A percentile compares a stretch with the other conserved stretches of the same genome.
Evolutionary conservation across 2,113 vertebrate species (phyloP).

Genomic region (Cinclus mexicanus): DNA sequence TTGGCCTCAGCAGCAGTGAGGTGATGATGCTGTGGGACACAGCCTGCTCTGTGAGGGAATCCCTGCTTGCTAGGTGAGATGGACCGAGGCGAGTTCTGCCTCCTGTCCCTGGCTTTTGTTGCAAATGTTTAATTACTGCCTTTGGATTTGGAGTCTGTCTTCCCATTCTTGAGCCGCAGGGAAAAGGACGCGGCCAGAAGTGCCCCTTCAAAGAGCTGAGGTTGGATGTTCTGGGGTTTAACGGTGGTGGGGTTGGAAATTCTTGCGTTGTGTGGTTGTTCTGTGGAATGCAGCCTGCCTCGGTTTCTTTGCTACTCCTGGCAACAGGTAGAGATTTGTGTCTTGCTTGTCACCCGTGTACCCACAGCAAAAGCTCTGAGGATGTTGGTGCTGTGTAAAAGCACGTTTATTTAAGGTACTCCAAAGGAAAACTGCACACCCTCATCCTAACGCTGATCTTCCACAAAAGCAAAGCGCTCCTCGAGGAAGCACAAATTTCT

Average conservation of each 20-base stretch:
- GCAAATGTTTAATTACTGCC: not conserved
- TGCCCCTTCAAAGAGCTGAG: not conserved
- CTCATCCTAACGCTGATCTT: not conserved
- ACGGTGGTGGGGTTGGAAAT: not conserved
- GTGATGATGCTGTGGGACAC: not conserved
- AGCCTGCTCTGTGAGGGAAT: not conserved
- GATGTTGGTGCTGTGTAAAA: not conserved
- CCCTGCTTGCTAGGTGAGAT: not conserved
- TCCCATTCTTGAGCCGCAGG: not conserved
- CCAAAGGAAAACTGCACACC: not conserved
- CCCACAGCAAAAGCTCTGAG: not conserved
- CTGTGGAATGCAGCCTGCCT: rapidly evolving
- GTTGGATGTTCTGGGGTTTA: not conserved
- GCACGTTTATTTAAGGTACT: not conserved
- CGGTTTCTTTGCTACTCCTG: not conserved
- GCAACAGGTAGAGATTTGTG: not conserved
- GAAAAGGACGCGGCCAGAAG: not conserved
- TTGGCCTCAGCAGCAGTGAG: rapidly evolving
- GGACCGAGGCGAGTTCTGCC: rapidly evolving
- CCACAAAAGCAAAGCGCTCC: not conserved
- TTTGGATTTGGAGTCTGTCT: no score
- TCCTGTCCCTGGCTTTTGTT: not conserved
- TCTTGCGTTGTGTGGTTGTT: rapidly evolving
- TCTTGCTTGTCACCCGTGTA: not conserved
- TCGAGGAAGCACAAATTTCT: not conserved